These are phyloP conservation scores for Acronicta alni DNA, from an alignment of 2,888 invertebrate species.

Conservation along the genomic window DNA sequence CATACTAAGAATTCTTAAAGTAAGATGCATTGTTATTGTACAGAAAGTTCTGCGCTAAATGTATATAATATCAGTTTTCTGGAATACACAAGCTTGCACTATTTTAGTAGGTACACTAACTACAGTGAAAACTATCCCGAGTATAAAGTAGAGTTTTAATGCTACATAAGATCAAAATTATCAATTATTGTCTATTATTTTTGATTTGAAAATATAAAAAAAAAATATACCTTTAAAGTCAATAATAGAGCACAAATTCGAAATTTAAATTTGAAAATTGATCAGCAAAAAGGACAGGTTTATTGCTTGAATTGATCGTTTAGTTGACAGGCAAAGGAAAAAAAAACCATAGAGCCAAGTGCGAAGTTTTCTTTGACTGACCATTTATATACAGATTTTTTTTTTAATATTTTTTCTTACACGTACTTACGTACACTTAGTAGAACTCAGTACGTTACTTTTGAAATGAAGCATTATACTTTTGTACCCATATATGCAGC, in stretches of 20 bases:
- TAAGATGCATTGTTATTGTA: constrained; percentile 25
- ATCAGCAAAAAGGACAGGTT: no score
- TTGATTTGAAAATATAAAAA: no score
- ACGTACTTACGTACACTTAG: no score
- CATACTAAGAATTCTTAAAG: constrained; percentile 40
- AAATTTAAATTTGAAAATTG: neutral
- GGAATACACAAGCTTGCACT: neutral
- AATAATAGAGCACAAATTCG: neutral
- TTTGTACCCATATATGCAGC: constrained; percentile 16
- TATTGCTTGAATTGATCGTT: no score
- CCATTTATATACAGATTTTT: neutral
- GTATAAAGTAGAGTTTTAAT: neutral
- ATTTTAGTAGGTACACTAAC: neutral
- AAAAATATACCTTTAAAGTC: no score
- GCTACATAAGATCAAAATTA: no score
- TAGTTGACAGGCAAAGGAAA: neutral
- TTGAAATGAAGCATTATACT: constrained; percentile 3
- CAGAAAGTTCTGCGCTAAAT: constrained; percentile 8
- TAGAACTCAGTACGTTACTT: neutral
- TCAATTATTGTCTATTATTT: no score
- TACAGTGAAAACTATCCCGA: neutral
- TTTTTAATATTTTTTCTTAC: no score
- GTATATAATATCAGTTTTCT: constrained; percentile 4
- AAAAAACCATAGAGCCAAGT: neutral
- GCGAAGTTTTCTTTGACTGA: no score